These are phyloP conservation scores for Myotis pilosus DNA, from an alignment of 2,797 vertebrate genomes.

Conservation along the genomic window DNA sequence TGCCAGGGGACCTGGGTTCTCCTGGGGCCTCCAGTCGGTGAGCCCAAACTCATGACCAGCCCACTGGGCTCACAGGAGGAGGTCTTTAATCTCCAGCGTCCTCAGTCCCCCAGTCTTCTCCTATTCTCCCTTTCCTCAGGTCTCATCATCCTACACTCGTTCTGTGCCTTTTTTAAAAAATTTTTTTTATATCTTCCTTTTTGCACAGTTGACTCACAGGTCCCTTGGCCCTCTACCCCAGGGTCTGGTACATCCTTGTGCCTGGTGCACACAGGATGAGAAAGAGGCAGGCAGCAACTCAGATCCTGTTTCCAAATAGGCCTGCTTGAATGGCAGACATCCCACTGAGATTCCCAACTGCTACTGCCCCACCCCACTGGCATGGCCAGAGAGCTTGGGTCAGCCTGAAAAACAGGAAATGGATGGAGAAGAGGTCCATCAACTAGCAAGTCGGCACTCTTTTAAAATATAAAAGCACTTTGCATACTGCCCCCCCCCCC, in stretches of 20 bases:
- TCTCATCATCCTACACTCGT: neutral
- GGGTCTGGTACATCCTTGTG: neutral
- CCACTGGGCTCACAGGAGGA: neutral
- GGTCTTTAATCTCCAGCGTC: neutral
- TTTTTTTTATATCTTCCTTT: neutral
- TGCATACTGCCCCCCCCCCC: neutral
- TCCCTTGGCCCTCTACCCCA: neutral
- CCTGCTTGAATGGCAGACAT: neutral
- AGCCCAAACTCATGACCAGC: neutral
- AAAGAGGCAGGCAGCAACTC: neutral
- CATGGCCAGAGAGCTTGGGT: neutral
- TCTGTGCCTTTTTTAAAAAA: neutral
- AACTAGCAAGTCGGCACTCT: no score
- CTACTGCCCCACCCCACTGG: neutral
- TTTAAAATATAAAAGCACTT: conserved; percentile 27
- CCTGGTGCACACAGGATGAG: neutral
- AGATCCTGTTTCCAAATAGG: neutral
- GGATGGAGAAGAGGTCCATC: neutral
- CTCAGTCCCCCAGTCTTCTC: neutral
- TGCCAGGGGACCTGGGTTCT: neutral
- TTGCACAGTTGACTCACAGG: neutral
- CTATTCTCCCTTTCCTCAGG: neutral
- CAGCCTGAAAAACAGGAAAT: conserved; percentile 28
- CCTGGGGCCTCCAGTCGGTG: neutral
- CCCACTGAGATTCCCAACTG: neutral